Evolutionary conservation across 2,888 invertebrate species (phyloP).

Genomic region (Brenthis daphne): DNA sequence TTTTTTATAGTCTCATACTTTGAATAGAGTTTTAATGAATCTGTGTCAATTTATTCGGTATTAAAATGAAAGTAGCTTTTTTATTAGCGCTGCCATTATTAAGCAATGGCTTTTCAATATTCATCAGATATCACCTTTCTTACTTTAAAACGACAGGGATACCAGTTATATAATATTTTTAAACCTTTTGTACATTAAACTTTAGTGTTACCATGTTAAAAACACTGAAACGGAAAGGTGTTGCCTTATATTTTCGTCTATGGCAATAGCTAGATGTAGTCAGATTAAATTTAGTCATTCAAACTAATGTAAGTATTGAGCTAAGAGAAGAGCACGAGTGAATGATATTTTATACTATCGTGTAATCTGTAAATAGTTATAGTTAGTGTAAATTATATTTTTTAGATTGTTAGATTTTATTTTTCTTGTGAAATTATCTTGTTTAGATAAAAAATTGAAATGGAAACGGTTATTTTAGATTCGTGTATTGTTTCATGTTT

Average conservation of each 20-base stretch:
- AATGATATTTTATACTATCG: constrained; percentile 45
- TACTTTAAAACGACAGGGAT: not conserved
- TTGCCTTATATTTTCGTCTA: constrained; percentile 64
- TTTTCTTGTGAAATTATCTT: constrained; percentile 37
- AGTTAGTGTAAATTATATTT: constrained; percentile 50
- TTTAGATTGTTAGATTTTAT: constrained; percentile 38
- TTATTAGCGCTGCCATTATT: no score
- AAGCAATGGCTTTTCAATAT: no score
- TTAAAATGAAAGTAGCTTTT: not conserved
- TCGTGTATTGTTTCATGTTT: constrained; percentile 31
- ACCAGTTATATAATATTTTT: constrained; percentile 1
- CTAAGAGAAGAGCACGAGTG: constrained; percentile 33
- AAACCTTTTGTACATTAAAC: not conserved
- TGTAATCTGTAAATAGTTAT: constrained; percentile 45
- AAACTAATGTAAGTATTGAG: constrained; percentile 29
- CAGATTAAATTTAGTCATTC: constrained; percentile 31
- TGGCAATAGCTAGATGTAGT: constrained; percentile 41
- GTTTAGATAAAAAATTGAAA: constrained; percentile 17
- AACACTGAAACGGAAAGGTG: constrained; percentile 46
- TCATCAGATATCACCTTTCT: not conserved
- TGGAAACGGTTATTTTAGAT: constrained; percentile 28
- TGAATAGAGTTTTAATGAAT: no score
- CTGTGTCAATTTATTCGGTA: constrained; percentile 9
- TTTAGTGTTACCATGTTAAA: constrained; percentile 27
- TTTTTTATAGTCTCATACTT: no score